phyloP scores from a whole-genome alignment of 2,888 invertebrate species.

The Tetragonisca angustula region DNA sequence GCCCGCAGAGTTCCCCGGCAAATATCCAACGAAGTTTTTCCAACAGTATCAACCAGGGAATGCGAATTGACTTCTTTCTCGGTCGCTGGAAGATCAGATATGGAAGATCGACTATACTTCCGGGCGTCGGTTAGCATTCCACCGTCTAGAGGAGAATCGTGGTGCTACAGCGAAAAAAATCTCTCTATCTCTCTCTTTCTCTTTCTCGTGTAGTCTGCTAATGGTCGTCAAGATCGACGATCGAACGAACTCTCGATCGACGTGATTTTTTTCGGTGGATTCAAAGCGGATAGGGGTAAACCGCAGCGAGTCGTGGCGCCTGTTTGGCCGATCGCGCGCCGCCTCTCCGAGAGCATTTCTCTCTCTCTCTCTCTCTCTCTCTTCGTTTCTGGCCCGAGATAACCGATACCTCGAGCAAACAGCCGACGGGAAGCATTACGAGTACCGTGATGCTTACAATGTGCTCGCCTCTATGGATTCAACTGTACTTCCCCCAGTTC shows the following conservation, averaged over 20 bases:
- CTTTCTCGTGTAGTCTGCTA: constrained; percentile 65
- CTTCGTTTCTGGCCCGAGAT: constrained; percentile 35
- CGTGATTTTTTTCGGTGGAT: constrained; percentile 55
- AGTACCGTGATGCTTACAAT: constrained; percentile 65
- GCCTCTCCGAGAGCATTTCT: background rate
- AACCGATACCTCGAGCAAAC: constrained; percentile 63
- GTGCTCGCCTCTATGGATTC: constrained; percentile 48
- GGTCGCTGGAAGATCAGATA: constrained; percentile 61
- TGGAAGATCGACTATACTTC: constrained; percentile 66
- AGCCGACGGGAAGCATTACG: constrained; percentile 66
- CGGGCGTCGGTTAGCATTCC: constrained; percentile 68
- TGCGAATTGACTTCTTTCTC: constrained; percentile 64
- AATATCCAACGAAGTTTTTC: constrained; percentile 52
- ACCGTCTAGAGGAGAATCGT: constrained; percentile 35
- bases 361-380: constrained; percentile 4
- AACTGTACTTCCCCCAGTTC: constrained; percentile 52
- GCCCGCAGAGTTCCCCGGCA: constrained; percentile 12
- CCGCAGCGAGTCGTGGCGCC: constrained; percentile 62
- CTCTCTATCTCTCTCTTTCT: background rate
- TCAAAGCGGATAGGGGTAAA: constrained; percentile 49
- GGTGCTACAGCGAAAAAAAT: constrained; percentile 53
- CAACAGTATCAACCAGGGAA: constrained; percentile 30
- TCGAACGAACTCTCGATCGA: constrained; percentile 58
- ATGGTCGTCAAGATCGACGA: constrained; percentile 72
- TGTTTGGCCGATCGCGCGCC: constrained; percentile 28